phyloP scores from a whole-genome alignment of 2,888 invertebrate genomes.

The Sarcophaga caerulescens region DNA sequence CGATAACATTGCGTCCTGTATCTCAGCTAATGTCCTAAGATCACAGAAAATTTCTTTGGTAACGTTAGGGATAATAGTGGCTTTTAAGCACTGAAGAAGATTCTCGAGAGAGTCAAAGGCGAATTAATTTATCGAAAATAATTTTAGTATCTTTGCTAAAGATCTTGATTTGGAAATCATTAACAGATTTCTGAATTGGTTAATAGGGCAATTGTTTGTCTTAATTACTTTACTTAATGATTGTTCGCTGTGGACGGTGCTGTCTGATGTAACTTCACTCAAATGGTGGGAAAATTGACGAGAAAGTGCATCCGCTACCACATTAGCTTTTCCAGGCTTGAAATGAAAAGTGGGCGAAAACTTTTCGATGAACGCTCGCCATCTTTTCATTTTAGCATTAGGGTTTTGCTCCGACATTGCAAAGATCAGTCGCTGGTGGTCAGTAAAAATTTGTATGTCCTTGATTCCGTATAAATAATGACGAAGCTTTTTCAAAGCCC shows the following conservation, averaged over 20 bases:
- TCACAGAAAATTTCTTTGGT: constrained; percentile 29
- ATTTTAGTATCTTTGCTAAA: constrained; percentile 25
- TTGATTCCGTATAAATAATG: constrained; percentile 14
- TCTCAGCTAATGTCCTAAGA: constrained; percentile 18
- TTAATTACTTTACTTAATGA: constrained; percentile 47
- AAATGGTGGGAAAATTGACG: not conserved
- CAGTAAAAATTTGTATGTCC: constrained; percentile 26
- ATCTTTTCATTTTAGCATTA: constrained; percentile 33
- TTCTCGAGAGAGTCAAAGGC: no score
- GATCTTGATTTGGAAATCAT: constrained; percentile 7
- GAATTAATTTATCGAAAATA: constrained; percentile 27
- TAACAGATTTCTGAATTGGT: constrained; percentile 50
- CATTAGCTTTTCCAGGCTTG: constrained; percentile 35
- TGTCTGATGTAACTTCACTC: not conserved
- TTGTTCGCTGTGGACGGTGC: constrained; percentile 32
- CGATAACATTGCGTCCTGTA: no score
- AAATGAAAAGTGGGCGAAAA: constrained; percentile 26
- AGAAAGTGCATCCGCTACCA: constrained; percentile 25
- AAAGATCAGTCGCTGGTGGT: constrained; percentile 35
- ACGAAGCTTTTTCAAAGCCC: constrained; percentile 12
- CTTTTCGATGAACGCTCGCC: constrained; percentile 27
- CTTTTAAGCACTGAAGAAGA: no score
- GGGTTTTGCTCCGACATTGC: constrained; percentile 30
- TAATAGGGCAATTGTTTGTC: constrained; percentile 17
- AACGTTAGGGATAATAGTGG: constrained; percentile 40